phyloP scores from a whole-genome alignment of 2,113 vertebrate genomes.

The Pionites leucogaster region DNA sequence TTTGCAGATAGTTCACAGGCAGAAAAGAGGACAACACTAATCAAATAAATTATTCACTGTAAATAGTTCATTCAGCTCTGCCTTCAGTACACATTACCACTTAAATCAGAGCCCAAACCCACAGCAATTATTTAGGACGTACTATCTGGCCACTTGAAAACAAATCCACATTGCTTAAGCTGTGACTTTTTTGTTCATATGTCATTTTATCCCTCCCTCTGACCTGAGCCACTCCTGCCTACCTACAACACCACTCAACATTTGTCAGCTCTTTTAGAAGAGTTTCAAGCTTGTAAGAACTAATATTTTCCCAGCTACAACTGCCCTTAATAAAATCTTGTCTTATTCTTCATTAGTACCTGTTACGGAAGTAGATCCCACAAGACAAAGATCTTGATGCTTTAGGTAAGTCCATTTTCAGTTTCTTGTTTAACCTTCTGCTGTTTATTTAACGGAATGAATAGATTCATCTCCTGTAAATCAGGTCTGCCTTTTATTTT shows the following conservation, averaged over 20 bases:
- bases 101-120: constrained; percentile 7
- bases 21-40: not conserved
- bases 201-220: not conserved
- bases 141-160: not conserved
- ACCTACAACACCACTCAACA: not conserved
- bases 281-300: not conserved
- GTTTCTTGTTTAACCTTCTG: not conserved
- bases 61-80: constrained; percentile 19
- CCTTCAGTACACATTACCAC: constrained; percentile 15
- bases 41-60: constrained; percentile 33
- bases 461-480: not conserved
- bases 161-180: not conserved
- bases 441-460: not conserved
- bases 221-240: not conserved
- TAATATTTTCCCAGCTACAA: not conserved
- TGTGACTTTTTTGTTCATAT: not conserved
- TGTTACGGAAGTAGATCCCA: not conserved
- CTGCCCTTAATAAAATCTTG: not conserved
- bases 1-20: not conserved
- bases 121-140: constrained; percentile 1
- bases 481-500: not conserved
- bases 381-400: not conserved
- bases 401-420: not conserved
- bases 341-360: not conserved
- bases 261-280: not conserved